These are phyloP conservation scores for Drosophila bocki DNA, from an alignment of 1,140 invertebrate genomes.

Conservation along the genomic window DNA sequence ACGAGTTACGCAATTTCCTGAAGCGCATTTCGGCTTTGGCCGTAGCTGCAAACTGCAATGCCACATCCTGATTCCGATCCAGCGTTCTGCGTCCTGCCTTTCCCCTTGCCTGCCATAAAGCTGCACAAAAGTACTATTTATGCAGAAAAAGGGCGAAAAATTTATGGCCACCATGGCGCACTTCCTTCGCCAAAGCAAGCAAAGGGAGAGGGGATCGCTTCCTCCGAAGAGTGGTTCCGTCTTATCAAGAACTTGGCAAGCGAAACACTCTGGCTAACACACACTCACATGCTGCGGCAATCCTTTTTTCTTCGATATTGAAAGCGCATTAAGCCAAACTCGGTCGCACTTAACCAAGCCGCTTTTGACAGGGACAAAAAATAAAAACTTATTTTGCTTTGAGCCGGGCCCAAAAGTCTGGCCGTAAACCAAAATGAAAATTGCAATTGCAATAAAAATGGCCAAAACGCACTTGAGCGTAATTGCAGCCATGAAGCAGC, in stretches of 20 bases:
- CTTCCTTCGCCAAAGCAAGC: conserved; percentile 46
- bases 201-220: conserved; percentile 4
- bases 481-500: conserved; percentile 63
- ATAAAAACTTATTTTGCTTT: conserved; percentile 14
- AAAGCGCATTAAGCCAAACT: conserved; percentile 69
- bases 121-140: conserved; percentile 68
- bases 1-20: conserved; percentile 76
- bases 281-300: conserved; percentile 3
- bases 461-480: conserved; percentile 76
- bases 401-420: background rate
- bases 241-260: conserved; percentile 75
- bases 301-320: conserved; percentile 46
- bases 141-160: conserved; percentile 65
- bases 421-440: conserved; percentile 44
- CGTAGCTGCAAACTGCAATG: conserved; percentile 59
- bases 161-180: conserved; percentile 65
- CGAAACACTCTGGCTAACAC: conserved; percentile 51
- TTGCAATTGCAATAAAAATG: conserved; percentile 71
- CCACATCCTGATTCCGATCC: conserved; percentile 60
- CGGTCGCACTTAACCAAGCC: conserved; percentile 66
- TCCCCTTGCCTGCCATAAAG: conserved; percentile 47
- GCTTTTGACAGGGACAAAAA: conserved; percentile 35
- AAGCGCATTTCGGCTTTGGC: conserved; percentile 44
- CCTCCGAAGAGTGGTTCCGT: conserved; percentile 56
- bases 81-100: background rate